These are phyloP conservation scores for Tamandua tetradactyla DNA, from an alignment of 2,797 vertebrate genomes.

Conservation along the genomic window DNA sequence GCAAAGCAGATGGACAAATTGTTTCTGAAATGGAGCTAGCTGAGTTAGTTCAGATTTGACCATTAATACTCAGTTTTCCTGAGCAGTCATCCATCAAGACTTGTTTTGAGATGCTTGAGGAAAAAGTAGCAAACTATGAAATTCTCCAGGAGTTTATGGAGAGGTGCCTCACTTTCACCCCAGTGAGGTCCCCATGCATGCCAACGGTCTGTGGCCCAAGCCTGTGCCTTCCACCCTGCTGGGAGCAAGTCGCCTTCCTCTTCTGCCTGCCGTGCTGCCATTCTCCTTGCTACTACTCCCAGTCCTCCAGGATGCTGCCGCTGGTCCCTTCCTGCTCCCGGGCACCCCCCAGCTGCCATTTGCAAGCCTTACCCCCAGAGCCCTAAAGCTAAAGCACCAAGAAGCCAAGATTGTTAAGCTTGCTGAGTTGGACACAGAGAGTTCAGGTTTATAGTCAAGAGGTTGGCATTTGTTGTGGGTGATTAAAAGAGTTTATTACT, in stretches of 20 bases:
- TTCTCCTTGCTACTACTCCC: constrained; percentile 35
- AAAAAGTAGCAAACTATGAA: constrained; percentile 89
- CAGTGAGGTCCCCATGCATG: constrained; percentile 85
- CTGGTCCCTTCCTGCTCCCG: constrained; percentile 80
- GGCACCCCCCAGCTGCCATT: constrained; percentile 78
- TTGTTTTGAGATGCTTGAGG: constrained; percentile 89
- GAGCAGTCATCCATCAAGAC: constrained; percentile 87
- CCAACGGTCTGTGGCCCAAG: constrained; percentile 71
- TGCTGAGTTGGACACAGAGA: constrained; percentile 84
- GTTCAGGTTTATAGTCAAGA: constrained; percentile 79
- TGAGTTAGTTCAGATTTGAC: constrained; percentile 86
- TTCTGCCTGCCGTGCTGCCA: constrained; percentile 76
- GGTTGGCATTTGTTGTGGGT: constrained; percentile 89
- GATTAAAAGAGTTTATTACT: constrained; percentile 85
- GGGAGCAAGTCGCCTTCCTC: constrained; percentile 72
- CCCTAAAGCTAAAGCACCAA: constrained; percentile 75
- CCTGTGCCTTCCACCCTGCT: no score
- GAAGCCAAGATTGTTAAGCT: constrained; percentile 77
- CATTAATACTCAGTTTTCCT: constrained; percentile 83
- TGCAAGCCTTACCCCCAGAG: no score
- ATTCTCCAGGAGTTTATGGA: constrained; percentile 91
- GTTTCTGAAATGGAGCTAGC: no score
- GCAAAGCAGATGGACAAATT: no score
- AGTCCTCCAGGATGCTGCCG: no score
- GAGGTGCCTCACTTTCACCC: constrained; percentile 89